Percentiles rank a stretch among this genome's conserved stretches.
These are phyloP conservation scores for Drosophila percnosoma DNA, from an alignment of 2,888 invertebrate species.

Conservation along the genomic window DNA sequence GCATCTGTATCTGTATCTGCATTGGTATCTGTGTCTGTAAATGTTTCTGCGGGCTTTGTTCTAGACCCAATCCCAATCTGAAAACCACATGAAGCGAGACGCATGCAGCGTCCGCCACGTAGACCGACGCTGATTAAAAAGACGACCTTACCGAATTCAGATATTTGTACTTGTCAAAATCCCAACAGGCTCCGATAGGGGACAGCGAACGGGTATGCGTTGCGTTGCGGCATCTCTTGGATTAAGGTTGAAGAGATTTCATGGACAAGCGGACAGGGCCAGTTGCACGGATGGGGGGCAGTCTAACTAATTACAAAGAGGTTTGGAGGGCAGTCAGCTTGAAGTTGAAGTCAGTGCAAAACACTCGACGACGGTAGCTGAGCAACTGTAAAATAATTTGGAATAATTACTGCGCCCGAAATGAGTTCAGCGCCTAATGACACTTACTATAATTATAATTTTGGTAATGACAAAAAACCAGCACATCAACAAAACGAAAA, in stretches of 20 bases:
- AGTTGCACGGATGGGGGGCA: background rate
- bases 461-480: conserved; percentile 71
- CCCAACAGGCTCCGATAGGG: conserved; percentile 79
- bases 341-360: conserved; percentile 17
- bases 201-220: conserved; percentile 13
- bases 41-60: conserved; percentile 55
- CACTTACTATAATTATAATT: conserved; percentile 78
- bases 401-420: conserved; percentile 64
- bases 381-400: conserved; percentile 72
- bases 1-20: conserved; percentile 18
- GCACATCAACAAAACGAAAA: conserved; percentile 14
- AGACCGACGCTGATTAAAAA: conserved; percentile 81
- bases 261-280: conserved; percentile 47
- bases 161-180: conserved; percentile 85
- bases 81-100: conserved; percentile 71
- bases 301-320: conserved; percentile 51
- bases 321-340: conserved; percentile 9
- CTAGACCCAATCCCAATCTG: conserved; percentile 45
- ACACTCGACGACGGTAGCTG: conserved; percentile 26
- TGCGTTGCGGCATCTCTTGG: conserved; percentile 51
- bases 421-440: conserved; percentile 73
- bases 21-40: conserved; percentile 19
- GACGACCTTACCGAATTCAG: conserved; percentile 82
- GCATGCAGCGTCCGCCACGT: conserved; percentile 45
- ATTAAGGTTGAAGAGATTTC: conserved; percentile 68